Evolutionary conservation across 2,113 vertebrate genomes (phyloP).

Genomic region (Odontophorus gujanensis): DNA sequence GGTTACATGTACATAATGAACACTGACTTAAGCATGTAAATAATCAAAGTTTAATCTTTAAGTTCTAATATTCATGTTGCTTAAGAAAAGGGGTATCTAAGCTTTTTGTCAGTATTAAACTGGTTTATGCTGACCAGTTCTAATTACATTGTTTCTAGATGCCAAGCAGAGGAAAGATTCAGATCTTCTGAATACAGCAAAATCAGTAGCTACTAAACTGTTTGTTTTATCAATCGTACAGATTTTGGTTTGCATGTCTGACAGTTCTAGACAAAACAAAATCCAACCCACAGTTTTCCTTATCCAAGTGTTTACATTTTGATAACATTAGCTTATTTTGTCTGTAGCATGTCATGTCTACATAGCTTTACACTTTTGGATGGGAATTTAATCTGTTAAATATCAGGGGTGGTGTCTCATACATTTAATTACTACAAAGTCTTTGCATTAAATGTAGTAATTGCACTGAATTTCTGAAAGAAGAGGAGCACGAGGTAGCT

Average conservation of each 20-base stretch:
- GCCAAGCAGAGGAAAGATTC: not conserved
- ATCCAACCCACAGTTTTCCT: not conserved
- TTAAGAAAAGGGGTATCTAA: not conserved
- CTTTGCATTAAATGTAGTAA: not conserved
- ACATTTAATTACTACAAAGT: not conserved
- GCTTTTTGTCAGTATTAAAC: not conserved
- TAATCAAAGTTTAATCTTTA: not conserved
- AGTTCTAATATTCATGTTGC: not conserved
- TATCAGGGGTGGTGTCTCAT: not conserved
- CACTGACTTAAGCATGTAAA: not conserved
- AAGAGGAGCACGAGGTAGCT: accelerated
- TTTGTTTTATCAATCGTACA: not conserved
- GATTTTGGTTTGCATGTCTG: not conserved
- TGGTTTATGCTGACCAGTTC: not conserved
- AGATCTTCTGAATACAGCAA: not conserved
- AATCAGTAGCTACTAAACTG: not conserved
- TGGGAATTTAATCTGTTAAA: not conserved
- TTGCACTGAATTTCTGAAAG: not conserved
- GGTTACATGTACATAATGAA: not conserved
- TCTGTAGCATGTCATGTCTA: not conserved
- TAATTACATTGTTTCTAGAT: not conserved
- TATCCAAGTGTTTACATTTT: not conserved
- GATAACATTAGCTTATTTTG: not conserved
- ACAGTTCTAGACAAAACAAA: slow-evolving; percentile 6
- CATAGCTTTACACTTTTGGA: not conserved